Conservation (phyloP, 2,888 invertebrate genomes). For the Escarpia spicata region DNA sequence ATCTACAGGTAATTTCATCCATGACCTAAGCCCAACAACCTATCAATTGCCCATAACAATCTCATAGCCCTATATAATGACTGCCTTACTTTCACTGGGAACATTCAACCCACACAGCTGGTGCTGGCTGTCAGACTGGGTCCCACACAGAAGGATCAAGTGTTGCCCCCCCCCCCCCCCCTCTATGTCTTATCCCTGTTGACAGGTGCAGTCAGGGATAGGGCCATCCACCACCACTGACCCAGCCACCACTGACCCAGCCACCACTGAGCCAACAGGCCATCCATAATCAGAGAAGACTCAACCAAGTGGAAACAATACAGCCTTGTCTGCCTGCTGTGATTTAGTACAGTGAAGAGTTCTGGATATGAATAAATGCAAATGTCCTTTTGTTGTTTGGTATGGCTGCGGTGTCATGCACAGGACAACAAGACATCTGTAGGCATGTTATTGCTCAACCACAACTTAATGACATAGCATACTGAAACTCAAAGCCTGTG, state of each 20-base stretch:
- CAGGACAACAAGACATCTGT: background rate
- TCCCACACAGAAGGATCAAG: background rate
- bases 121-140: background rate
- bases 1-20: background rate
- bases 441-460: background rate
- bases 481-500: background rate
- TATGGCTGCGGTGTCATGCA: background rate
- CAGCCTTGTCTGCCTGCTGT: background rate
- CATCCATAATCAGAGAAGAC: background rate
- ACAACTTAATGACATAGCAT: background rate
- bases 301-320: background rate
- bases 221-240: background rate
- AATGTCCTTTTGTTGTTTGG: slow-evolving; percentile 8
- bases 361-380: background rate
- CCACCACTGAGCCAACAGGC: background rate
- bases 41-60: background rate
- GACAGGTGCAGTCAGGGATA: background rate
- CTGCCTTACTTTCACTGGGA: background rate
- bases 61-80: background rate
- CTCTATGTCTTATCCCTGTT: background rate
- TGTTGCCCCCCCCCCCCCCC: background rate
- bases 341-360: background rate
- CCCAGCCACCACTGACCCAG: background rate
- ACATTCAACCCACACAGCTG: background rate
- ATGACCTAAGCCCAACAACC: background rate